These are phyloP conservation scores for Spongilla lacustris DNA, from an alignment of 37 sponge, comb jelly and placozoan genomes.

Conservation along the genomic window DNA sequence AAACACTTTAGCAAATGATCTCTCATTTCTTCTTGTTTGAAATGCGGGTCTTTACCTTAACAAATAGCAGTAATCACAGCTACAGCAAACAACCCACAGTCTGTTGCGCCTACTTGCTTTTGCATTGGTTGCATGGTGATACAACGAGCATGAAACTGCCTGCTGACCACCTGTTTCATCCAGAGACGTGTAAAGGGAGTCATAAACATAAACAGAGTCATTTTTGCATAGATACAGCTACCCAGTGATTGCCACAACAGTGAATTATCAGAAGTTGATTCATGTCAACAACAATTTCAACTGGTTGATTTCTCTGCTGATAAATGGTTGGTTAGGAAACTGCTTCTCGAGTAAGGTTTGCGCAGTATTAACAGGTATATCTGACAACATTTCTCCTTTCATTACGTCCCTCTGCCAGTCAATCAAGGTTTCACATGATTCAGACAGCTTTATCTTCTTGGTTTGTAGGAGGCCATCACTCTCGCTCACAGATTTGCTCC, in stretches of 20 bases:
- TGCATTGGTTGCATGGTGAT: conserved; percentile 7
- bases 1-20: conserved; percentile 34
- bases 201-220: conserved; percentile 41
- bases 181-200: conserved; percentile 32
- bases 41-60: conserved; percentile 18
- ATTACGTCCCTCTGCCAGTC: too few relatives aligned
- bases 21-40: conserved; percentile 45
- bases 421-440: too few relatives aligned
- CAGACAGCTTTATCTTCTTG: too few relatives aligned
- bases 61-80: conserved; percentile 41
- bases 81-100: conserved; percentile 68
- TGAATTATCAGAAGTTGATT: conserved; percentile 31
- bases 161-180: conserved; percentile 27
- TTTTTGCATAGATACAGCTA: conserved; percentile 17
- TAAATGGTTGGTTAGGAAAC: too few relatives aligned
- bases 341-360: too few relatives aligned
- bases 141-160: conserved; percentile 9
- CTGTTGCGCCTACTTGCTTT: conserved; percentile 47
- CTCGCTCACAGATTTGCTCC: too few relatives aligned
- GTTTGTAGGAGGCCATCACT: too few relatives aligned
- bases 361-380: too few relatives aligned
- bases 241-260: conserved; percentile 43
- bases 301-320: too few relatives aligned
- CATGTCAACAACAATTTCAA: too few relatives aligned
- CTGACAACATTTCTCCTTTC: too few relatives aligned